Percentiles rank a stretch among this genome's conserved stretches.
These are phyloP conservation scores for Drosophila conformis DNA, from an alignment of 2,888 invertebrate species.

Conservation along the genomic window DNA sequence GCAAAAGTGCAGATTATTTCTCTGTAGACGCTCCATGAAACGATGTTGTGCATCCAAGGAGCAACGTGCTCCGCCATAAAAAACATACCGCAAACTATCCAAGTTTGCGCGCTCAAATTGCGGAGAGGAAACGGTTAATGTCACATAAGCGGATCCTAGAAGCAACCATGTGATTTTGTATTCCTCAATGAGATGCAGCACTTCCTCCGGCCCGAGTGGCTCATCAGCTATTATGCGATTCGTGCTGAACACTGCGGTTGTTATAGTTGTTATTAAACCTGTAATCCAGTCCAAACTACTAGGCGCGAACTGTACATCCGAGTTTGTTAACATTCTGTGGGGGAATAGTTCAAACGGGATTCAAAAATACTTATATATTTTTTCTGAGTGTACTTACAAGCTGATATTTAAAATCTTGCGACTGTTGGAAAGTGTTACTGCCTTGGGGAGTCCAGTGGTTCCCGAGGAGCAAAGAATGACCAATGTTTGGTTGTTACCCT, in stretches of 20 bases:
- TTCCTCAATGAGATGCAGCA: constrained; percentile 44
- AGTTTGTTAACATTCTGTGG: constrained; percentile 14
- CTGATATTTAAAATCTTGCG: too few relatives aligned
- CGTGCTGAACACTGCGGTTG: constrained; percentile 32
- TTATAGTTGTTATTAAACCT: constrained; percentile 16
- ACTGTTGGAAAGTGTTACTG: too few relatives aligned
- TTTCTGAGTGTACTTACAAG: too few relatives aligned
- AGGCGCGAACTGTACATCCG: constrained; percentile 29
- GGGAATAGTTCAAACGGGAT: background rate
- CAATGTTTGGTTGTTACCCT: too few relatives aligned
- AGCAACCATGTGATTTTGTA: constrained; percentile 44
- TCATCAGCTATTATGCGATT: constrained; percentile 36
- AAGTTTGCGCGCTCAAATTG: constrained; percentile 5
- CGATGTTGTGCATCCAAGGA: constrained; percentile 15
- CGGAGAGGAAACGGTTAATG: constrained; percentile 16
- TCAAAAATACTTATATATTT: background rate
- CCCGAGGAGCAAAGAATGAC: too few relatives aligned
- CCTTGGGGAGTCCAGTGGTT: too few relatives aligned
- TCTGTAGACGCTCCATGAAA: constrained; percentile 30
- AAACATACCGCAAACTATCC: constrained; percentile 10
- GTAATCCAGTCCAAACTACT: constrained; percentile 36
- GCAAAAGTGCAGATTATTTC: constrained; percentile 29
- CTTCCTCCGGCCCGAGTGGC: constrained; percentile 36
- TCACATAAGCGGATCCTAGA: constrained; percentile 41
- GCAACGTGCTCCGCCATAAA: constrained; percentile 46